phyloP scores from a whole-genome alignment of 35 echinoderm and acorn worm species.

The Amphiura filiformis region DNA sequence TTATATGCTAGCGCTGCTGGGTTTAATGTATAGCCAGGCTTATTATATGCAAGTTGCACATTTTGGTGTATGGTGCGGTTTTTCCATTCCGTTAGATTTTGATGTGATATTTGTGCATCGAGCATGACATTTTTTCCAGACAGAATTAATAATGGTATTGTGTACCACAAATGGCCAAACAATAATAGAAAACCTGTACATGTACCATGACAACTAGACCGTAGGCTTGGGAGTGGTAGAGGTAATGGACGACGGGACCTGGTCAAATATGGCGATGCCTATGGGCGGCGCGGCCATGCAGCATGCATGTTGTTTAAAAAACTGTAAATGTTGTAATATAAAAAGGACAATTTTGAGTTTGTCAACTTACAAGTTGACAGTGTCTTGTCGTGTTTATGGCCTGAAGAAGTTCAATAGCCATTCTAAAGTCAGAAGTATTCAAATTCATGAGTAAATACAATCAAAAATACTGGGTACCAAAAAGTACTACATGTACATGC shows the following conservation, averaged over 20 bases:
- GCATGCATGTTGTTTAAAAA: no score
- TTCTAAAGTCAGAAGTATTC: no score
- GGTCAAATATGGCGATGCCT: background rate
- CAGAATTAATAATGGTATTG: background rate
- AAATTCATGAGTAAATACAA: no score
- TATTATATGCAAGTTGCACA: background rate
- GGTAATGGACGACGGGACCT: background rate
- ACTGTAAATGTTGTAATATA: no score
- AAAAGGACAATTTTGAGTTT: no score
- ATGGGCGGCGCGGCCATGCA: no score
- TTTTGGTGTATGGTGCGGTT: background rate
- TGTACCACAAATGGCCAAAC: background rate
- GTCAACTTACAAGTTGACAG: no score
- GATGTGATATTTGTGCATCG: background rate
- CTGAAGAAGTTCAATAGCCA: no score
- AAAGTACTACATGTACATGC: no score
- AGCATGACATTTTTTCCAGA: slow-evolving; percentile 9
- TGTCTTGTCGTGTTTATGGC: no score
- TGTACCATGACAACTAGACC: background rate
- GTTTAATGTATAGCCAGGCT: background rate
- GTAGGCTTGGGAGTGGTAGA: background rate
- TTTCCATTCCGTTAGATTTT: background rate
- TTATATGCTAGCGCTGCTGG: background rate
- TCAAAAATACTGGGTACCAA: no score
- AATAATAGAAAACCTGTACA: slow-evolving; percentile 8